Conservation (phyloP, 2,113 vertebrate genomes). For the Myxocyprinus asiaticus region DNA sequence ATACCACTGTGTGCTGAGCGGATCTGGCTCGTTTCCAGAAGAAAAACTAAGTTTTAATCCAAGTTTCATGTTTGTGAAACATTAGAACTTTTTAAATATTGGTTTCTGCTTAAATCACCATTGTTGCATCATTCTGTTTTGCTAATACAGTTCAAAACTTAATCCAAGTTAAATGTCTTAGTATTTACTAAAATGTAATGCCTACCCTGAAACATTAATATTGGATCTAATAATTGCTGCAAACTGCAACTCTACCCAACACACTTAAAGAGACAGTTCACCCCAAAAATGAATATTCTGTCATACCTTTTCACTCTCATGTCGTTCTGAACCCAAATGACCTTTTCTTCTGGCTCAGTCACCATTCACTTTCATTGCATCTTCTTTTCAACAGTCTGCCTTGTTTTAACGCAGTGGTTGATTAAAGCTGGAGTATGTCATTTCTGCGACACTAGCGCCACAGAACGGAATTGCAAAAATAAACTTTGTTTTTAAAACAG, state of each 20-base stretch:
- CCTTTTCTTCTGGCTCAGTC: no score
- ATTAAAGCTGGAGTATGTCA: no score
- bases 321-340: no score
- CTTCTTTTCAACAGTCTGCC: no score
- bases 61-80: conserved; percentile 40
- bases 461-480: no score
- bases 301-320: no score
- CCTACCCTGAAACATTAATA: not conserved
- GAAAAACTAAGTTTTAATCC: conserved; percentile 43
- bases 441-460: no score
- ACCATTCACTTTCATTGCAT: no score
- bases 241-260: not conserved
- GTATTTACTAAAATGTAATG: not conserved
- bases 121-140: not conserved
- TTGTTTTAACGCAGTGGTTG: no score
- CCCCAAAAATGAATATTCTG: no score
- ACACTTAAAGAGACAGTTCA: not conserved
- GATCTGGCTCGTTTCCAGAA: conserved; percentile 56
- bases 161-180: not conserved
- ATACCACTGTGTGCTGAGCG: conserved; percentile 56
- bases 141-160: not conserved
- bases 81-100: conserved; percentile 43
- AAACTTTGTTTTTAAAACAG: no score
- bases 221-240: not conserved
- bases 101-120: conserved; percentile 22